Evolutionary conservation across 2,113 vertebrate species (phyloP).

Genomic region (Maccullochella peelii): DNA sequence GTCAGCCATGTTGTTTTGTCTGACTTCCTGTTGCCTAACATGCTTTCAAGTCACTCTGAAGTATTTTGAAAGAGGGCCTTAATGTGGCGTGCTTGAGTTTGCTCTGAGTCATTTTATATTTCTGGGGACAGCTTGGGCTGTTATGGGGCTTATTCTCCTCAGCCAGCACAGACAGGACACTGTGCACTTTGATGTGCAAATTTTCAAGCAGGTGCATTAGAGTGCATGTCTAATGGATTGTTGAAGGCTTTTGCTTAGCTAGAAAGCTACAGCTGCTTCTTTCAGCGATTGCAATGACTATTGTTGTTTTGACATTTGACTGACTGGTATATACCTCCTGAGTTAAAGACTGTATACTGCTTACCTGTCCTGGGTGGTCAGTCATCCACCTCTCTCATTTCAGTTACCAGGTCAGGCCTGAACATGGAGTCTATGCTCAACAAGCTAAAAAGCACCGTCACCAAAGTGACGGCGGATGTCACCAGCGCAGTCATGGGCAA

Average conservation of each 20-base stretch:
- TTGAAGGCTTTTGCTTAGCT: constrained; percentile 18
- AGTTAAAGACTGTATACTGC: not conserved
- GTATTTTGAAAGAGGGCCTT: constrained; percentile 13
- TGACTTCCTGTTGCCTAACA: constrained; percentile 35
- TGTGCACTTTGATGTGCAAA: constrained; percentile 54
- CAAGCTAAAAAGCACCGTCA: constrained; percentile 98
- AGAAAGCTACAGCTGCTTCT: not conserved
- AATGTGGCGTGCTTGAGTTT: constrained; percentile 9
- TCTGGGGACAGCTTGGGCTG: constrained; percentile 9
- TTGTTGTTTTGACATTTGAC: not conserved
- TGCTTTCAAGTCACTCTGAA: constrained; percentile 19
- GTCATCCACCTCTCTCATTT: constrained; percentile 18
- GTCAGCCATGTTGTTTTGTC: constrained; percentile 21
- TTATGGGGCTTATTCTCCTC: constrained; percentile 24
- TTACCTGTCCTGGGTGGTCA: constrained; percentile 10
- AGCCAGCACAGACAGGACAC: not conserved
- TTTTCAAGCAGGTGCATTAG: constrained; percentile 33
- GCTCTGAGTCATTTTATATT: constrained; percentile 45
- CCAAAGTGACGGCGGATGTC: constrained; percentile 97
- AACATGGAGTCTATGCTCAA: constrained; percentile 99
- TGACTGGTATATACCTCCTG: not conserved
- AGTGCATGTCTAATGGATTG: constrained; percentile 26
- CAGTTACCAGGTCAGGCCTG: constrained; percentile 58
- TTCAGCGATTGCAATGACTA: not conserved
- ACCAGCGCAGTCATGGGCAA: constrained; percentile 99